Evolutionary conservation across 2,797 vertebrate genomes (phyloP).

Genomic region (Parambassis ranga): DNA sequence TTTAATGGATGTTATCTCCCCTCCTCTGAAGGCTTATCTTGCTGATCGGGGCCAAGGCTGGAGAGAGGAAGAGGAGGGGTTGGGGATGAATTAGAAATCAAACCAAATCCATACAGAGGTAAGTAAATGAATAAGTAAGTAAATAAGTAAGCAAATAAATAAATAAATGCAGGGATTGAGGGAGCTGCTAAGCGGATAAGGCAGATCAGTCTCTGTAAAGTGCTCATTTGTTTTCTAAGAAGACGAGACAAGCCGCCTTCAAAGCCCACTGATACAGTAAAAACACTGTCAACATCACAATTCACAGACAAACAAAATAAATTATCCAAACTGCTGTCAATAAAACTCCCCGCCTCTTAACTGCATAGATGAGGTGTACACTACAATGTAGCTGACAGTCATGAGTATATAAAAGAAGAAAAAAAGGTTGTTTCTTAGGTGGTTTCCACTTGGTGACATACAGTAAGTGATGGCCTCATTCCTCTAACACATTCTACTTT

Average conservation of each 20-base stretch:
- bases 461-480: slow-evolving; percentile 13
- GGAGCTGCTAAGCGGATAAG: slow-evolving; percentile 77
- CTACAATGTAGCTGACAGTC: slow-evolving; percentile 18
- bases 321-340: slow-evolving; percentile 68
- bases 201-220: slow-evolving; percentile 81
- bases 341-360: slow-evolving; percentile 41
- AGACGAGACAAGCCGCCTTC: slow-evolving; percentile 73
- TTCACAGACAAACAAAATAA: slow-evolving; percentile 70
- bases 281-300: slow-evolving; percentile 67
- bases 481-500: slow-evolving; percentile 10
- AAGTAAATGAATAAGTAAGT: slow-evolving; percentile 72
- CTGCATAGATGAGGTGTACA: slow-evolving; percentile 18
- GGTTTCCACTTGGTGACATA: not conserved
- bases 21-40: slow-evolving; percentile 82
- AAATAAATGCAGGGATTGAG: slow-evolving; percentile 72
- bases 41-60: slow-evolving; percentile 77
- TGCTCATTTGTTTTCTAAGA: slow-evolving; percentile 81
- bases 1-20: slow-evolving; percentile 84
- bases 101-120: slow-evolving; percentile 73
- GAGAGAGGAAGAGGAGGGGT: slow-evolving; percentile 42
- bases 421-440: not conserved
- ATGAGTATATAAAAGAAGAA: not conserved
- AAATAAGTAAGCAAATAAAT: slow-evolving; percentile 77
- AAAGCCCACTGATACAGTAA: slow-evolving; percentile 66
- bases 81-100: slow-evolving; percentile 39